A percentile compares a stretch with the other conserved stretches of the same genome.
These are phyloP conservation scores for Daboia siamensis DNA, from an alignment of 2,113 vertebrate species.

Conservation along the genomic window DNA sequence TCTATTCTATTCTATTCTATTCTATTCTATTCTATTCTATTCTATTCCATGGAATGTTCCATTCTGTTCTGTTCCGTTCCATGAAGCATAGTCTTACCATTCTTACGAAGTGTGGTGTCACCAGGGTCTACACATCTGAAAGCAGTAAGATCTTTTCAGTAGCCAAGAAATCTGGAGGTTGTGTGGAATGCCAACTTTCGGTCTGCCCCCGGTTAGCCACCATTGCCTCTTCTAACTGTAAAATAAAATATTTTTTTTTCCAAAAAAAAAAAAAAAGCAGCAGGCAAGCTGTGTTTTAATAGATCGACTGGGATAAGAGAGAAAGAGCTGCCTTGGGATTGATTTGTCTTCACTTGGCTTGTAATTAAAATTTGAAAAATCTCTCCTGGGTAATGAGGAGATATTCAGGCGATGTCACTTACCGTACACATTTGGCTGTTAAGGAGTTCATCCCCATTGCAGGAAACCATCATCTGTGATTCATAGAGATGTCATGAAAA, in stretches of 20 bases:
- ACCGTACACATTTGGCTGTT: neutral
- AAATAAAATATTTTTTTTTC: neutral
- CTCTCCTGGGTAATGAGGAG: constrained; percentile 37
- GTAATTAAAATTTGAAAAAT: constrained; percentile 46
- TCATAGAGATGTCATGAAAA: constrained; percentile 28
- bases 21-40: too few species aligned
- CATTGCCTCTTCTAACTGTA: neutral
- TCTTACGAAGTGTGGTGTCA: neutral
- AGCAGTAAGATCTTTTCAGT: neutral
- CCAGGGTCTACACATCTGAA: neutral
- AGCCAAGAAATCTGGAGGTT: neutral
- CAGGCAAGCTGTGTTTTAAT: constrained; percentile 20
- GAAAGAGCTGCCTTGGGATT: neutral
- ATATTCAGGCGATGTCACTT: constrained; percentile 27
- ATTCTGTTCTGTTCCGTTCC: too few species aligned
- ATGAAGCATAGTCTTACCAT: too few species aligned
- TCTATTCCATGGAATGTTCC: too few species aligned
- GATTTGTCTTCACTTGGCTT: constrained; percentile 33
- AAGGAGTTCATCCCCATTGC: neutral
- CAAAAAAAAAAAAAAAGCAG: neutral
- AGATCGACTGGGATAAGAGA: constrained; percentile 28
- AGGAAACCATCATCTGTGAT: constrained; percentile 19
- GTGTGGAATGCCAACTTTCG: neutral
- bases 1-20: too few species aligned
- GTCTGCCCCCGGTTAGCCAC: neutral